A percentile compares a stretch with the other conserved stretches of the same genome.
phyloP scores from a whole-genome alignment of 1,140 invertebrate genomes.

The Frieseomelitta varia region DNA sequence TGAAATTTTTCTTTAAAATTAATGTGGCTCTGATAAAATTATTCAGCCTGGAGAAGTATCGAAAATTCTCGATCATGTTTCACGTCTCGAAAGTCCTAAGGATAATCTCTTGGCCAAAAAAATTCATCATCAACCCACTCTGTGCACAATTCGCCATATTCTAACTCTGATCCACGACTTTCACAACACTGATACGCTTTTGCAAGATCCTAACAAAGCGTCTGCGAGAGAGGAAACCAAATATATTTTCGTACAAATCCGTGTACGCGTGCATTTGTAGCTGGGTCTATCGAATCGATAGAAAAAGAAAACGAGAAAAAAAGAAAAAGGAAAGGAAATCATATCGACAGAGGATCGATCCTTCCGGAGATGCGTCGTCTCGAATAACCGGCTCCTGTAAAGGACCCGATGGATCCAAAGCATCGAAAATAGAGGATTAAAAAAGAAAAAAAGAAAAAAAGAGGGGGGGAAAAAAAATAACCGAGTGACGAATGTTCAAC shows the following conservation, averaged over 20 bases:
- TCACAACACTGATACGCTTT: not conserved
- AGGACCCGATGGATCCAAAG: not conserved
- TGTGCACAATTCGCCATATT: no score
- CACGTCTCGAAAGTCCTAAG: no score
- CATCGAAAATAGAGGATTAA: slow-evolving; percentile 4
- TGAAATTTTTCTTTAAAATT: no score
- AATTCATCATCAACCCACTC: no score
- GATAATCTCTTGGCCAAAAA: no score
- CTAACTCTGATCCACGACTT: not conserved
- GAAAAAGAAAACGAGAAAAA: not conserved
- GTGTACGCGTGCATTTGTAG: not conserved
- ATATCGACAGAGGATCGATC: not conserved
- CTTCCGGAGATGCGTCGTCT: not conserved
- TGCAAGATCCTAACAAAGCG: not conserved
- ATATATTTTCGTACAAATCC: not conserved
- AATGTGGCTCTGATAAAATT: no score
- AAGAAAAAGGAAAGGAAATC: not conserved
- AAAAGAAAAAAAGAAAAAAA: no score
- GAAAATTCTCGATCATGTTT: no score
- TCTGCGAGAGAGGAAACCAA: not conserved
- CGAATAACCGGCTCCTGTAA: slow-evolving; percentile 14
- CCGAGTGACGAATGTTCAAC: slow-evolving; percentile 14
- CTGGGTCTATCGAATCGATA: not conserved
- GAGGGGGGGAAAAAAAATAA: not conserved
- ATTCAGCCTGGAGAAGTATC: no score